These are phyloP conservation scores for Solenodon paradoxus DNA, from an alignment of 2,113 vertebrate species.

Conservation along the genomic window DNA sequence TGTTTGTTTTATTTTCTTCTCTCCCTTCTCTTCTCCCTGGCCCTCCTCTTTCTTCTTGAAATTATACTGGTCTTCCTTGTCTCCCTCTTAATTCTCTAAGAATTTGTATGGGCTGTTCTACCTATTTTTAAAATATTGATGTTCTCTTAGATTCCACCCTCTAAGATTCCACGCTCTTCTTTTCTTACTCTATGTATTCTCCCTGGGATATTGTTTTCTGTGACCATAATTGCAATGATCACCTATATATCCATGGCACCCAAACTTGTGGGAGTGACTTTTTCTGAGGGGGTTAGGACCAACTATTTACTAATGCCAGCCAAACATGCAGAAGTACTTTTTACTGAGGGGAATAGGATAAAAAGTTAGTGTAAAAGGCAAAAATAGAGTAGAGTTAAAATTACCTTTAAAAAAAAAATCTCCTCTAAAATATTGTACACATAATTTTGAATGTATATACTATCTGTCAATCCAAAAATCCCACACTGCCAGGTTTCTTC, in stretches of 20 bases:
- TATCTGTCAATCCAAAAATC: conserved; percentile 61
- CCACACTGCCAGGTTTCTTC: conserved; percentile 55
- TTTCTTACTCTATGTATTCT: neutral
- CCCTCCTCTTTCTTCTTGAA: no score
- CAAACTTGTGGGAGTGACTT: neutral
- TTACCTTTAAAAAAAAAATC: conserved; percentile 50
- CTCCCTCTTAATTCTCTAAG: conserved; percentile 5
- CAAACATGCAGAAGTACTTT: neutral
- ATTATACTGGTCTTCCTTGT: neutral
- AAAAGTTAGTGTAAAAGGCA: conserved; percentile 34
- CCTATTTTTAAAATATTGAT: conserved; percentile 16
- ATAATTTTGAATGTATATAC: conserved; percentile 56
- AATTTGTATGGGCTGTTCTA: neutral
- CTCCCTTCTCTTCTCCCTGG: no score
- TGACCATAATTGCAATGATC: neutral
- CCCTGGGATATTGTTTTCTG: neutral
- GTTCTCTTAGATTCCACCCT: no score
- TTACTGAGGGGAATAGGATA: conserved; percentile 5
- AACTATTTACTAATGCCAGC: neutral
- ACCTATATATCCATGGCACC: neutral
- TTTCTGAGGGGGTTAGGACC: conserved; percentile 9
- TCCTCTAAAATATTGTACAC: conserved; percentile 41
- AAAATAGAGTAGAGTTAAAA: conserved; percentile 66
- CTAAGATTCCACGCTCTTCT: neutral
- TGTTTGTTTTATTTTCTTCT: conserved; percentile 20